These are phyloP conservation scores for Bombycilla garrulus DNA, from an alignment of 2,113 vertebrate species.

Conservation along the genomic window DNA sequence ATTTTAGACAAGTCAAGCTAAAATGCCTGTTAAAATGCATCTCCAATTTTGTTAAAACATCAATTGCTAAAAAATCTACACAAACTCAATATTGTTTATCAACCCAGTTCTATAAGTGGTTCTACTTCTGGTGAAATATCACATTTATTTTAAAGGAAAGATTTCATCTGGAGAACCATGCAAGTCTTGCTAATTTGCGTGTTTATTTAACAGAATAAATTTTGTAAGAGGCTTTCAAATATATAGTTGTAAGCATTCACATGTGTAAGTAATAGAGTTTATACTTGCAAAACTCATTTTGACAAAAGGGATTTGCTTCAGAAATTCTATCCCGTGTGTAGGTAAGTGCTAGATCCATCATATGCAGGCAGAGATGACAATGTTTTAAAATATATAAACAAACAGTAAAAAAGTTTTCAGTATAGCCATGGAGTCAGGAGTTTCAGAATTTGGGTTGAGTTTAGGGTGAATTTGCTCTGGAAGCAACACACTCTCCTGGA, in stretches of 20 bases:
- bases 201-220: slow-evolving; percentile 24
- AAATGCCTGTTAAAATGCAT: slow-evolving; percentile 17
- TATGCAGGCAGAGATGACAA: background rate
- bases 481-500: background rate
- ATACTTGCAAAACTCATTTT: slow-evolving; percentile 40
- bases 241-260: background rate
- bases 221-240: slow-evolving; percentile 28
- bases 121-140: slow-evolving; percentile 31
- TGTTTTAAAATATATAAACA: background rate
- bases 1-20: slow-evolving; percentile 16
- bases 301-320: slow-evolving; percentile 41
- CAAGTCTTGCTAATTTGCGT: background rate
- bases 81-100: slow-evolving; percentile 12
- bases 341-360: slow-evolving; percentile 46
- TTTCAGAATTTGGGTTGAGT: background rate
- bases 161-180: background rate
- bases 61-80: background rate
- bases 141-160: slow-evolving; percentile 36
- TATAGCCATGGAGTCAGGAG: background rate
- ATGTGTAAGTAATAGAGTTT: slow-evolving; percentile 26
- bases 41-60: slow-evolving; percentile 24
- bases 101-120: background rate
- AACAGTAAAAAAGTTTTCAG: background rate
- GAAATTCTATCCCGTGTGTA: background rate
- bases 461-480: background rate